Percentiles rank a stretch among this genome's conserved stretches.
These are phyloP conservation scores for Gibbula magus DNA, from an alignment of 2,888 invertebrate species.

Conservation along the genomic window DNA sequence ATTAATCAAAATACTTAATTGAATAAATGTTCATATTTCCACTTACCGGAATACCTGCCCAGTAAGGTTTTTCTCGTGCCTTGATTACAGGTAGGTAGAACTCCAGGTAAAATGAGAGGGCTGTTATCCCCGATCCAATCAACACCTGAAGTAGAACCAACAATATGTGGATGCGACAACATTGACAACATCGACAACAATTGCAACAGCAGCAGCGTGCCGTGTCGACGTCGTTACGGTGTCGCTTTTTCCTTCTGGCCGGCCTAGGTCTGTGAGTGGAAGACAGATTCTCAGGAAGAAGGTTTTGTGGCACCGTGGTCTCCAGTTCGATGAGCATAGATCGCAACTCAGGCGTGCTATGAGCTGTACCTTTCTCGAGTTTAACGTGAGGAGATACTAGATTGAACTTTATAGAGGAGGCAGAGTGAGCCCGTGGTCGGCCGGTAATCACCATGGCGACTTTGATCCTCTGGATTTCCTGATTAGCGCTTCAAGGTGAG, in stretches of 20 bases:
- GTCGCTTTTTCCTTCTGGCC: slow-evolving; percentile 23
- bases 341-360: slow-evolving; percentile 51
- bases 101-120: slow-evolving; percentile 55
- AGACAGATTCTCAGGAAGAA: slow-evolving; percentile 44
- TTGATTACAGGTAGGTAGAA: slow-evolving; percentile 50
- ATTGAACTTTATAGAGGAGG: slow-evolving; percentile 44
- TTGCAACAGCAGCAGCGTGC: slow-evolving; percentile 23
- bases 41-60: slow-evolving; percentile 65
- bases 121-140: slow-evolving; percentile 54
- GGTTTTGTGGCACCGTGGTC: slow-evolving; percentile 52
- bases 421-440: slow-evolving; percentile 47
- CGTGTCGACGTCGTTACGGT: not conserved
- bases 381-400: slow-evolving; percentile 29
- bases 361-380: slow-evolving; percentile 34
- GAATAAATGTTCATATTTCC: not conserved
- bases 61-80: slow-evolving; percentile 53
- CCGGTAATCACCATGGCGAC: slow-evolving; percentile 34
- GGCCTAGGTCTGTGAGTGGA: slow-evolving; percentile 39
- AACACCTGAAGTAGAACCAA: slow-evolving; percentile 56
- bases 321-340: slow-evolving; percentile 53
- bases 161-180: slow-evolving; percentile 54
- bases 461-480: too few species aligned
- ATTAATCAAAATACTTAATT: not conserved
- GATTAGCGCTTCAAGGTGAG: too few species aligned
- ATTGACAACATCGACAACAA: slow-evolving; percentile 38